A percentile compares a stretch with the other conserved stretches of the same genome.
phyloP scores from a whole-genome alignment of 92 coral and sea anemone genomes.

The Palythoa heliodiscus region DNA sequence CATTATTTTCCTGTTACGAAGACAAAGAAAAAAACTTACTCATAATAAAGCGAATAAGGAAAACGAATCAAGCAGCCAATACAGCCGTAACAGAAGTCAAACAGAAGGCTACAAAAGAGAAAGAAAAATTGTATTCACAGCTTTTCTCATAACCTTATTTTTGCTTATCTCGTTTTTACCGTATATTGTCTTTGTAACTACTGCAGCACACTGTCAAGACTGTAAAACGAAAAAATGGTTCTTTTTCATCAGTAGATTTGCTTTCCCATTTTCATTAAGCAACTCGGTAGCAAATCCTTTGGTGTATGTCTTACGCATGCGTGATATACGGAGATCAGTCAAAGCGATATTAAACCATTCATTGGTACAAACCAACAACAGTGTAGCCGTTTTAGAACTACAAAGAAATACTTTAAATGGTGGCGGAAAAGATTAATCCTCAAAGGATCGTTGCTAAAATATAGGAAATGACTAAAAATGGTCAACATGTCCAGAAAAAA shows the following conservation, averaged over 20 bases:
- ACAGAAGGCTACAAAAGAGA: neutral
- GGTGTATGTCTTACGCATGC: conserved; percentile 14
- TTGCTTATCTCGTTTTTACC: conserved; percentile 6
- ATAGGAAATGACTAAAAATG: too few species aligned
- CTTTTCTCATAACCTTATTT: conserved; percentile 5
- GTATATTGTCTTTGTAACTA: neutral
- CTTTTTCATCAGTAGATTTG: conserved; percentile 9
- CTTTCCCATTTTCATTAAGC: conserved; percentile 3
- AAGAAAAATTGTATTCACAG: neutral
- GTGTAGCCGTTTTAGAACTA: neutral
- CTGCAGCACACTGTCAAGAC: neutral
- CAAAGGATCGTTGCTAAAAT: neutral
- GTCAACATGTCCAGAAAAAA: too few species aligned
- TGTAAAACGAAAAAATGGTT: conserved; percentile 1
- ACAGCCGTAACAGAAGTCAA: neutral
- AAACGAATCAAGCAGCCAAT: neutral
- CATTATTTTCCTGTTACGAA: neutral
- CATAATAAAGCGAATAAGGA: too few species aligned
- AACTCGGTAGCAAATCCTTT: neutral
- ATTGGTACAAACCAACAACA: neutral
- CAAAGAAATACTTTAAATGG: neutral
- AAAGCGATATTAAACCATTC: neutral
- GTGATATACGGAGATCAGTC: neutral
- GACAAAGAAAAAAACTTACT: conserved; percentile 2
- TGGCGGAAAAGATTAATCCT: neutral